A percentile compares a stretch with the other conserved stretches of the same genome.
These are phyloP conservation scores for Corythoichthys haematopterus DNA, from an alignment of 2,113 vertebrate genomes.

Conservation along the genomic window DNA sequence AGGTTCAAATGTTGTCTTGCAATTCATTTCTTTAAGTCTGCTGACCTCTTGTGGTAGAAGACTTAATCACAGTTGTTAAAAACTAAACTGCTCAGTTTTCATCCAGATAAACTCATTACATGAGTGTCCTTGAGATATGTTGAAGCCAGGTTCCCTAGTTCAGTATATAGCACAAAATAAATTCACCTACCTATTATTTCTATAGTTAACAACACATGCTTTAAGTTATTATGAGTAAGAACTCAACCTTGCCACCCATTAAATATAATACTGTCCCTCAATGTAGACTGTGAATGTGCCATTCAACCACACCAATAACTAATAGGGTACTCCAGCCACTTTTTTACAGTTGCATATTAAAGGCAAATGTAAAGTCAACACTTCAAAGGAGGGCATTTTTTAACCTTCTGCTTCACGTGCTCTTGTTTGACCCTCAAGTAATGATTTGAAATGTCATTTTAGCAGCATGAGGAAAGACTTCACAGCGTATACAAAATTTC, in stretches of 20 bases:
- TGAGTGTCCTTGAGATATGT: slow-evolving; percentile 45
- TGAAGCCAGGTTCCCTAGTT: slow-evolving; percentile 15
- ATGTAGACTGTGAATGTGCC: background rate
- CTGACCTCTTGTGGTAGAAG: slow-evolving; percentile 53
- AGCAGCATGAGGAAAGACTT: background rate
- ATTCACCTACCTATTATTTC: background rate
- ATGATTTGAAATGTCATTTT: background rate
- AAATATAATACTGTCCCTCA: background rate
- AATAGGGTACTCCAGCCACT: background rate
- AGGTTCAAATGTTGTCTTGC: background rate
- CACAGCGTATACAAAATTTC: background rate
- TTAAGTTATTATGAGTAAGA: too few relatives aligned
- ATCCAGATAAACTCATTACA: slow-evolving; percentile 23
- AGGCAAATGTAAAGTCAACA: slow-evolving; percentile 20
- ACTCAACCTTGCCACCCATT: too few relatives aligned
- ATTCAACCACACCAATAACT: background rate
- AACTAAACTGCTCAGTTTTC: background rate
- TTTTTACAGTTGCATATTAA: slow-evolving; percentile 7
- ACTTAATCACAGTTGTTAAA: slow-evolving; percentile 6
- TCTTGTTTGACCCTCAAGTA: background rate
- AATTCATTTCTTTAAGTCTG: slow-evolving; percentile 28
- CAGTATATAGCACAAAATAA: background rate
- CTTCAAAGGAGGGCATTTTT: slow-evolving; percentile 23
- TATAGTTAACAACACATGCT: too few relatives aligned
- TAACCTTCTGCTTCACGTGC: slow-evolving; percentile 20